These are phyloP conservation scores for Lithobius niger DNA, from an alignment of 1,140 invertebrate species.

Conservation along the genomic window DNA sequence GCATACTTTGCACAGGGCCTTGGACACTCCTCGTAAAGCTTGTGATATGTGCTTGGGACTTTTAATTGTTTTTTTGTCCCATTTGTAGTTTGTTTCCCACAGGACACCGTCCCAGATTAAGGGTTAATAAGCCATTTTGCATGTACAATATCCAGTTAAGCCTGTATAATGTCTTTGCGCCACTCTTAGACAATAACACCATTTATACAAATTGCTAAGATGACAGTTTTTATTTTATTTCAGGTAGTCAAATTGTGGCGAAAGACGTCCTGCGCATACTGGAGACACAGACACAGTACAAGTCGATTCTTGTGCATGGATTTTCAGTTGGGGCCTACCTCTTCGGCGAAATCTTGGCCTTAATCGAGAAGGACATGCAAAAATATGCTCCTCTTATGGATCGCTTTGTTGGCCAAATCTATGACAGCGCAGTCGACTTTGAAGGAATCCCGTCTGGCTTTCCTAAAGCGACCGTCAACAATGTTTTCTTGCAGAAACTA, in stretches of 20 bases:
- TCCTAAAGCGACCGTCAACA: slow-evolving; percentile 55
- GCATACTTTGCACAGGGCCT: no score
- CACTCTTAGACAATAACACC: no score
- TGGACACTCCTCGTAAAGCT: no score
- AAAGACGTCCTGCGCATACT: slow-evolving; percentile 56
- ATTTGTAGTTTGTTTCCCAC: no score
- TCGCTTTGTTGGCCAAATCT: slow-evolving; percentile 59
- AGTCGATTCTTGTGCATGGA: slow-evolving; percentile 63
- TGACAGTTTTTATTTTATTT: slow-evolving; percentile 20
- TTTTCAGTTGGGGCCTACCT: slow-evolving; percentile 81
- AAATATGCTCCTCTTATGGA: slow-evolving; percentile 51
- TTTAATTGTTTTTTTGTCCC: no score
- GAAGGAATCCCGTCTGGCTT: slow-evolving; percentile 65
- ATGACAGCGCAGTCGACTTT: slow-evolving; percentile 76
- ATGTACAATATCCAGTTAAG: no score
- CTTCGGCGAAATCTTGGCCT: slow-evolving; percentile 60
- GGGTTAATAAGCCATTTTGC: no score
- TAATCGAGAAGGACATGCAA: slow-evolving; percentile 43
- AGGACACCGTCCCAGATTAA: no score
- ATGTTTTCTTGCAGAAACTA: slow-evolving; percentile 52
- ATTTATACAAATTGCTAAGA: no score
- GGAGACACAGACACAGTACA: slow-evolving; percentile 41
- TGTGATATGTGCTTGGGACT: no score
- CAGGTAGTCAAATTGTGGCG: slow-evolving; percentile 47
- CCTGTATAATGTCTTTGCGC: no score